These are phyloP conservation scores for Empis livida DNA, from an alignment of 2,888 invertebrate genomes.

Conservation along the genomic window DNA sequence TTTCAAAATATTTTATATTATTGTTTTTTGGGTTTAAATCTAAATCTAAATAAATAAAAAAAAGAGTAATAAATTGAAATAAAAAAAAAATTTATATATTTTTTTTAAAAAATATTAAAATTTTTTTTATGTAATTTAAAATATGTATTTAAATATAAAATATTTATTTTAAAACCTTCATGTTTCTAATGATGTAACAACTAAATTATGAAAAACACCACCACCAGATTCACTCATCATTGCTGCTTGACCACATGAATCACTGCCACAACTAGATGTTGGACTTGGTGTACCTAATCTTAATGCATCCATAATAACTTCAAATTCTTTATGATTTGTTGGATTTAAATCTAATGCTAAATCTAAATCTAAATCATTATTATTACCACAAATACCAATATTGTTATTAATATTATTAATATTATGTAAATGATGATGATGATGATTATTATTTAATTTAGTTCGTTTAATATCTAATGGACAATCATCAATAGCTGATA, in stretches of 20 bases:
- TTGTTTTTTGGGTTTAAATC: too few relatives aligned
- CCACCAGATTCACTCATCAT: conserved; percentile 44
- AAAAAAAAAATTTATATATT: too few relatives aligned
- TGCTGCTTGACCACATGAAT: conserved; percentile 51
- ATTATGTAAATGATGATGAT: neutral
- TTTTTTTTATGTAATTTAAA: too few relatives aligned
- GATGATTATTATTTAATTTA: conserved; percentile 1
- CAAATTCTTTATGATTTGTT: conserved; percentile 35
- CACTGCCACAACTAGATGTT: conserved; percentile 27
- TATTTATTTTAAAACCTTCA: conserved; percentile 27
- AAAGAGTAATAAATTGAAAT: too few relatives aligned
- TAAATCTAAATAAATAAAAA: too few relatives aligned
- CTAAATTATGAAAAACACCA: conserved; percentile 32
- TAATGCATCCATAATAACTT: conserved; percentile 37
- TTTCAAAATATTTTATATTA: too few relatives aligned
- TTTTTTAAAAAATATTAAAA: too few relatives aligned
- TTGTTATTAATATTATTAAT: neutral
- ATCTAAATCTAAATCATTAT: conserved; percentile 22
- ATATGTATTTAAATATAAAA: neutral
- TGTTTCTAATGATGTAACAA: conserved; percentile 36
- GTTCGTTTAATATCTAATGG: conserved; percentile 25
- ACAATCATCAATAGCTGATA: conserved; percentile 54
- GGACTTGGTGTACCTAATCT: conserved; percentile 31
- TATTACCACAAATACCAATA: neutral
- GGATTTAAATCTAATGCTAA: conserved; percentile 33